phyloP scores from a whole-genome alignment of 1,140 invertebrate species.

The Cheumatopsyche charites region DNA sequence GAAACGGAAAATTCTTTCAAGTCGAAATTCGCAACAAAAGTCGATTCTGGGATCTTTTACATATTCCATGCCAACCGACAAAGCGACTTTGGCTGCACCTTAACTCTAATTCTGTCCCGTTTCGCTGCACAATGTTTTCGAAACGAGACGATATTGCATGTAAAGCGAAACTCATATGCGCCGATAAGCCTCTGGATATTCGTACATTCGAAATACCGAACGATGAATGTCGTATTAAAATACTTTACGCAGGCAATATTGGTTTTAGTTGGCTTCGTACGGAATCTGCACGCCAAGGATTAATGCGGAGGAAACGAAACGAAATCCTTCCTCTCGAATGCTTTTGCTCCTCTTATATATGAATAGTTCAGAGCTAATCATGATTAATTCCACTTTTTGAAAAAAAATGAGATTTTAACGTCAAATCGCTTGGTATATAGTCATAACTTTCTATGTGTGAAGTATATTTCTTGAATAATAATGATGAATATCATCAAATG shows the following conservation, averaged over 20 bases:
- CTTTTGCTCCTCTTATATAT: not conserved
- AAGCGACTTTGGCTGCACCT: not conserved
- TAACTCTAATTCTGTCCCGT: not conserved
- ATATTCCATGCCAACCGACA: no score
- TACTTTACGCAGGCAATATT: conserved; percentile 27
- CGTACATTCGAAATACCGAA: not conserved
- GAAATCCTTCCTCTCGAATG: conserved; percentile 11
- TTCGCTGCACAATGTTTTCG: conserved; percentile 6
- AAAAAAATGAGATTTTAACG: no score
- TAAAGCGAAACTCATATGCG: not conserved
- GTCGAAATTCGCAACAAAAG: not conserved
- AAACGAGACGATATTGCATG: not conserved
- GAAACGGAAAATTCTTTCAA: not conserved
- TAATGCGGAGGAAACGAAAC: conserved; percentile 30
- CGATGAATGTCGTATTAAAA: conserved; percentile 32
- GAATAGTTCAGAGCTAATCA: no score
- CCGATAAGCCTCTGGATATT: not conserved
- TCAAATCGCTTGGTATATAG: no score
- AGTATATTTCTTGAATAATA: no score
- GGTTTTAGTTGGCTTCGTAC: conserved; percentile 17
- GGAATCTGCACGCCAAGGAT: conserved; percentile 15
- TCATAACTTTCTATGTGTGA: no score
- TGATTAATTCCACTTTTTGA: no score
- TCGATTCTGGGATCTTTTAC: not conserved
- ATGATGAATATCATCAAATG: no score